Evolutionary conservation across 2,797 vertebrate genomes (phyloP).

Genomic region (Dryobates pubescens): DNA sequence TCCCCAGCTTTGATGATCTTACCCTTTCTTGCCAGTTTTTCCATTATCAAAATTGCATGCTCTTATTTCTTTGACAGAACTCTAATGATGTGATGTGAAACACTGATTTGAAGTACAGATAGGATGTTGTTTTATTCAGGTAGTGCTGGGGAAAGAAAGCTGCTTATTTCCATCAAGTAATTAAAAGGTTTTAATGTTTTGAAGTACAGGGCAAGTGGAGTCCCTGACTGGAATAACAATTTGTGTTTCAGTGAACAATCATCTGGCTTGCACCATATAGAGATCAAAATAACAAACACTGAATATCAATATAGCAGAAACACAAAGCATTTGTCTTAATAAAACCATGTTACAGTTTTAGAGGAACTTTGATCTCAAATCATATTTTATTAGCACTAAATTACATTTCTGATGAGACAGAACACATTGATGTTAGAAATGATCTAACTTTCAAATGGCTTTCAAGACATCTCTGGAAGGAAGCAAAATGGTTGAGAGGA

Average conservation of each 20-base stretch:
- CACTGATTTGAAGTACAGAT: neutral
- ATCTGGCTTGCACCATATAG: neutral
- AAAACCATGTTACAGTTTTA: neutral
- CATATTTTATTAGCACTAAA: neutral
- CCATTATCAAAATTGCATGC: neutral
- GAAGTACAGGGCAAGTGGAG: neutral
- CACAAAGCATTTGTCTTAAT: neutral
- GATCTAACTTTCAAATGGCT: neutral
- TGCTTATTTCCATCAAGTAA: constrained; percentile 7
- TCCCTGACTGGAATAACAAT: constrained; percentile 26
- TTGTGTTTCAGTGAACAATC: constrained; percentile 6
- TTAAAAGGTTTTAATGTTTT: constrained; percentile 22
- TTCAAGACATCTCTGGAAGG: neutral
- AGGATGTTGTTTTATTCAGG: neutral
- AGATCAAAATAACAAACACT: constrained; percentile 19
- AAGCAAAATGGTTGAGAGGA: neutral
- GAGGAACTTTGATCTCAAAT: neutral
- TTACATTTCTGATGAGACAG: constrained; percentile 2
- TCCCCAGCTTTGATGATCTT: neutral
- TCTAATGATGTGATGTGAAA: neutral
- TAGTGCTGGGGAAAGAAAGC: neutral
- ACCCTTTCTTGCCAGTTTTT: neutral
- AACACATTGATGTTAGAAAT: neutral
- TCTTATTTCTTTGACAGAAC: constrained; percentile 27
- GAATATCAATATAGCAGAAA: constrained; percentile 3